Conservation (phyloP, 2,113 vertebrate species). For the Meles meles region DNA sequence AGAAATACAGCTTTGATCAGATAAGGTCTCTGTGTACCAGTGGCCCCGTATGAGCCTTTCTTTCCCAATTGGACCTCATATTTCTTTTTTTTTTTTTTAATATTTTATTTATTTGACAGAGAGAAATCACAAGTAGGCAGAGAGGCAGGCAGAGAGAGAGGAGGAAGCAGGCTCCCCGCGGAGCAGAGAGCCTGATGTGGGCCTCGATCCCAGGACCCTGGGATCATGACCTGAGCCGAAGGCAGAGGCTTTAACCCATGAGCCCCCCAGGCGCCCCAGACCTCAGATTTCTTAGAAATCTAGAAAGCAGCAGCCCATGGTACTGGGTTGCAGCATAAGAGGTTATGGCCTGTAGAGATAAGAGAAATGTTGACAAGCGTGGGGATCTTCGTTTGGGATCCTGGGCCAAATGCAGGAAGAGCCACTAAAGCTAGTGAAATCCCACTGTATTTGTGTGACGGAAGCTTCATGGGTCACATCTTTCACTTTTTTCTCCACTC, state of each 20-base stretch:
- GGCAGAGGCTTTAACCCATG: no score
- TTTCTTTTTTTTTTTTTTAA: no score
- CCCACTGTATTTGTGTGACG: no score
- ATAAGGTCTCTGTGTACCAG: accelerated
- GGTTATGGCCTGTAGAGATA: accelerated
- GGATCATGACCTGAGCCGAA: no score
- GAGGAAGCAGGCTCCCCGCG: no score
- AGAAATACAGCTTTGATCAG: not conserved
- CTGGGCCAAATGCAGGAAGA: not conserved
- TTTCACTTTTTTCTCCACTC: accelerated
- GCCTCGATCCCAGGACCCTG: no score
- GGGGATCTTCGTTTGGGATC: accelerated
- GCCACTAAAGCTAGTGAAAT: not conserved
- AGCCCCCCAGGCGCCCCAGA: no score
- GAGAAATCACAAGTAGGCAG: no score
- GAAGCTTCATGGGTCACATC: not conserved
- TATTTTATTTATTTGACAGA: no score
- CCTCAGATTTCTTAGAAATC: not conserved
- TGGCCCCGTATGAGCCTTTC: not conserved
- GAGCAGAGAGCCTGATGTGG: no score
- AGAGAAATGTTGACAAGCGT: not conserved
- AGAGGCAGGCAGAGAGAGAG: no score
- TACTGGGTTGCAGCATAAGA: accelerated
- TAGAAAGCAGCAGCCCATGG: not conserved
- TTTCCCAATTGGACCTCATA: accelerated